Evolutionary conservation across 2,797 vertebrate genomes (phyloP).

Genomic region (Ambastaia sidthimunki): DNA sequence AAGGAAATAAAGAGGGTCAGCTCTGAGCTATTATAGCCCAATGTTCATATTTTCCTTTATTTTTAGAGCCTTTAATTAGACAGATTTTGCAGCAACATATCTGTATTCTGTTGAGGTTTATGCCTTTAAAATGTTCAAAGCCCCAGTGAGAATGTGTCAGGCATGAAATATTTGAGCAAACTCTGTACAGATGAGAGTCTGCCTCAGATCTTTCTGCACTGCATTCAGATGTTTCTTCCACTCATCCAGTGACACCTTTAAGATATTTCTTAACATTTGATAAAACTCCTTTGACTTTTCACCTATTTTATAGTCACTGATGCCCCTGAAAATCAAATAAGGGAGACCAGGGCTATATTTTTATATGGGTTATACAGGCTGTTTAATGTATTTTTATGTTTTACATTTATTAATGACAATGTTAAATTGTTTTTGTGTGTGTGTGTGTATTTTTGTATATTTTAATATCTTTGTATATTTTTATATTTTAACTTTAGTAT

Average conservation of each 20-base stretch:
- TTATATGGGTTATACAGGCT: not conserved
- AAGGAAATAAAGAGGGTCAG: not conserved
- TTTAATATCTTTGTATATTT: not conserved
- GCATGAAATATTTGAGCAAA: not conserved
- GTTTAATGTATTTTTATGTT: not conserved
- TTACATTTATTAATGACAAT: too few species aligned
- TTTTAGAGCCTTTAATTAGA: not conserved
- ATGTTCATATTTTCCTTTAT: not conserved
- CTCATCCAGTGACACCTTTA: not conserved
- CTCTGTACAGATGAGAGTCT: not conserved
- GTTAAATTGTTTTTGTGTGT: too few species aligned
- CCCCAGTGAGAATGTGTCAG: slow-evolving; percentile 13
- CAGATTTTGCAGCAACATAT: not conserved
- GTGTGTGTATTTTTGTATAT: too few species aligned
- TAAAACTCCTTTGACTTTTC: not conserved
- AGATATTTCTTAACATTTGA: not conserved
- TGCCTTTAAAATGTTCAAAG: not conserved
- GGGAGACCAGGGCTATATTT: too few species aligned
- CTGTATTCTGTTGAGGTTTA: not conserved
- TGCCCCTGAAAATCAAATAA: too few species aligned
- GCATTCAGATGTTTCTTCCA: not conserved
- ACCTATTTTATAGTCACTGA: too few species aligned
- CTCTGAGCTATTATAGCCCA: not conserved
- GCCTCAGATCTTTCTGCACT: not conserved
- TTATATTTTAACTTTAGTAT: too few species aligned